Conservation (phyloP, 1,140 invertebrate species). For the Hylaeus anthracinus region DNA sequence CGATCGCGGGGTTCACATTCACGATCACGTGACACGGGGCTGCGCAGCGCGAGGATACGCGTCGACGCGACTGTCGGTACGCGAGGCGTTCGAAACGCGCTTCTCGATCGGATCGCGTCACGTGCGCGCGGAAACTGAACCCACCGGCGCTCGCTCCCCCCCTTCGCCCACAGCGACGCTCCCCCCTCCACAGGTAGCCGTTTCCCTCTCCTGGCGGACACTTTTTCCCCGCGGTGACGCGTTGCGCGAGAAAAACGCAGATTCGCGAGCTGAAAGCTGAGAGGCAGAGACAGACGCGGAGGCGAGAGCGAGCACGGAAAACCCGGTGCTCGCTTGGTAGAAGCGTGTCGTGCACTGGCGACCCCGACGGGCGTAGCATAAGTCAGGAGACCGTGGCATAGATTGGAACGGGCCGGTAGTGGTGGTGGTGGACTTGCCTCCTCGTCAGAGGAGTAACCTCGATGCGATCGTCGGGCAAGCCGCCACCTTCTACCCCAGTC, state of each 20-base stretch:
- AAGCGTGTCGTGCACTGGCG: slow-evolving; percentile 75
- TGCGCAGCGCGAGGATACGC: neutral
- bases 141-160: slow-evolving; percentile 49
- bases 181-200: slow-evolving; percentile 29
- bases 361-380: slow-evolving; percentile 65
- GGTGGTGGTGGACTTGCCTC: slow-evolving; percentile 53
- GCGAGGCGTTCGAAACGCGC: neutral
- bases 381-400: slow-evolving; percentile 68
- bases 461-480: slow-evolving; percentile 36
- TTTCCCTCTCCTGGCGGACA: slow-evolving; percentile 27
- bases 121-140: slow-evolving; percentile 64
- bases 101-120: slow-evolving; percentile 56
- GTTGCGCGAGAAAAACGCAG: slow-evolving; percentile 29
- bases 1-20: slow-evolving; percentile 6
- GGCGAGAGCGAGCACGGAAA: slow-evolving; percentile 43
- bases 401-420: slow-evolving; percentile 60
- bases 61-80: neutral
- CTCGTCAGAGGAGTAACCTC: slow-evolving; percentile 49
- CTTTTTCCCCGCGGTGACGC: slow-evolving; percentile 14
- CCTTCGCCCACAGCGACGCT: slow-evolving; percentile 40
- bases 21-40: slow-evolving; percentile 7
- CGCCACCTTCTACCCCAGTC: slow-evolving; percentile 52
- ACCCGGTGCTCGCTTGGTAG: slow-evolving; percentile 73
- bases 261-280: slow-evolving; percentile 8
- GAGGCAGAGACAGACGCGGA: slow-evolving; percentile 16